phyloP scores from a whole-genome alignment of 2,888 invertebrate species.

The Synanthedon vespiformis region DNA sequence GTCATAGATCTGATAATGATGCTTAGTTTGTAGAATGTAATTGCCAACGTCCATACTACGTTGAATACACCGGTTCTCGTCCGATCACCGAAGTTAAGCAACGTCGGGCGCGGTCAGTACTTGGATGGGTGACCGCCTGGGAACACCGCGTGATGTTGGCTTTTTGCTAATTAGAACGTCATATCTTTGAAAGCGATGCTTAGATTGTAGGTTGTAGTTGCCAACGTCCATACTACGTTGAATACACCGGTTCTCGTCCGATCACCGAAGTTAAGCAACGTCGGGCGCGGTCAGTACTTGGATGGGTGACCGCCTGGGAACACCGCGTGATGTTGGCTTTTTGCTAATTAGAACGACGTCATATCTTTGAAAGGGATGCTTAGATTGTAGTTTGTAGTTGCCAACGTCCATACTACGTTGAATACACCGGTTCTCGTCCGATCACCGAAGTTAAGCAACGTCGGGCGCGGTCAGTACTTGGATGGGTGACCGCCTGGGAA shows the following conservation, averaged over 20 bases:
- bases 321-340: constrained; percentile 17
- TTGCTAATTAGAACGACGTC: constrained; percentile 4
- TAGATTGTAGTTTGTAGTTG: neutral
- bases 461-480: constrained; percentile 23
- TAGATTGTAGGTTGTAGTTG: too few species aligned
- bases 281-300: constrained; percentile 22
- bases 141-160: constrained; percentile 15
- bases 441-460: constrained; percentile 44
- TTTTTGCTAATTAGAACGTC: too few species aligned
- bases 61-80: constrained; percentile 44
- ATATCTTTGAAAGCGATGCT: too few species aligned
- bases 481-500: constrained; percentile 17
- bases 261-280: constrained; percentile 44
- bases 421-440: constrained; percentile 43
- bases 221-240: constrained; percentile 49
- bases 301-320: constrained; percentile 19
- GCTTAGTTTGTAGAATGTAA: too few species aligned
- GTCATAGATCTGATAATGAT: too few species aligned
- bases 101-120: constrained; percentile 26
- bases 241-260: constrained; percentile 43
- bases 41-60: constrained; percentile 43
- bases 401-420: constrained; percentile 19
- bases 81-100: constrained; percentile 45
- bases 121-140: constrained; percentile 17
- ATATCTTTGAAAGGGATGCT: neutral